These are phyloP conservation scores for Rhodeus uyekii DNA, from an alignment of 2,797 vertebrate genomes.

Conservation along the genomic window DNA sequence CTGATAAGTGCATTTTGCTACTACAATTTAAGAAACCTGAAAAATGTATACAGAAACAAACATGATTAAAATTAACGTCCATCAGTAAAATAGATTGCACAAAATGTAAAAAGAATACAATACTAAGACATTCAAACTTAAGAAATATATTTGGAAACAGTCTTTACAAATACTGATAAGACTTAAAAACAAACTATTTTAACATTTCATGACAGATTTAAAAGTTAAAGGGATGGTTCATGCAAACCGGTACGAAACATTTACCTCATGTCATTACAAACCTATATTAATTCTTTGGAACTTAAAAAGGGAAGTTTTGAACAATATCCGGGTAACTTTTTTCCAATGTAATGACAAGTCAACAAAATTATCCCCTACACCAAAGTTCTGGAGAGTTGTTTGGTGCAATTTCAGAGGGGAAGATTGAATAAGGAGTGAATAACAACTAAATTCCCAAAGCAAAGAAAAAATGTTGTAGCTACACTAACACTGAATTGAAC, in stretches of 20 bases:
- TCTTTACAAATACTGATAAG: constrained; percentile 24
- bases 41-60: background rate
- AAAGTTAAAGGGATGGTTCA: background rate
- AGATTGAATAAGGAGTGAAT: background rate
- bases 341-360: background rate
- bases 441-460: background rate
- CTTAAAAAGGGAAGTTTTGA: background rate
- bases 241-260: background rate
- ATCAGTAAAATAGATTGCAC: background rate
- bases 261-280: background rate
- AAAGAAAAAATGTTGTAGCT: background rate
- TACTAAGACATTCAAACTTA: constrained; percentile 8
- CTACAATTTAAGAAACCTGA: background rate
- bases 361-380: background rate
- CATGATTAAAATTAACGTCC: background rate
- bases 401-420: background rate
- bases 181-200: background rate
- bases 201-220: background rate
- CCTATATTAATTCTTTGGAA: background rate
- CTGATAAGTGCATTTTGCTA: background rate
- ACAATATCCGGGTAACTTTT: background rate
- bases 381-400: background rate
- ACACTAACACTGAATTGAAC: background rate
- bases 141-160: constrained; percentile 15
- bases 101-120: background rate